Evolutionary conservation across 2,888 invertebrate genomes (phyloP), one percentile per base, ranked within the genome.

Genomic region (Drosophila eohydei): DNA sequence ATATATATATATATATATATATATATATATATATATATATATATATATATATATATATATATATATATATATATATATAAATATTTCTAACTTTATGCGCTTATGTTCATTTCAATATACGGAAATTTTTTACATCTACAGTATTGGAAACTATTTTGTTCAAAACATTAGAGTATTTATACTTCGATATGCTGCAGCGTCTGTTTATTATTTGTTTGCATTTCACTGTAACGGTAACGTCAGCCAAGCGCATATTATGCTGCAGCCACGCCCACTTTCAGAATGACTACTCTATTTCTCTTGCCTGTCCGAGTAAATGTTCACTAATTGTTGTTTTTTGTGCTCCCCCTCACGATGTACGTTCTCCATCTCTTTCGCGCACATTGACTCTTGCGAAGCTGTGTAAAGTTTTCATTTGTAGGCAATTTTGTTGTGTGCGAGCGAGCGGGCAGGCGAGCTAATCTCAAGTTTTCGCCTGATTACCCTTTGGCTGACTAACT

Each of bases 391-490:
- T 26, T 26, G 21, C 7, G 2, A 41, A 36, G 57, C 57, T 57
- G 51, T 63, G 69, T 46, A 57, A 75, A 79, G 62, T 79, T 74
- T 79, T 12, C 43, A 60, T 55, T 48, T 34, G 38, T 57, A 43
- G 40, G 61, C 30, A 32, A 55, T 41, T 76, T 58, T 9, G 51
- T 57, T 26, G 26, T 38, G 28, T 28, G n/a, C 8, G 36, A 36
- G 52, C 21, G 14, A 4, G 34, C 4, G 52, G n/a, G 41, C 41
- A 46, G 67, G 55, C 55, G 64, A 38, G 58, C 52, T 84, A 84
- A 84, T 90, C 84, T 77, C 68, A 71, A 75, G 84, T 73, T 84
- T 70, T 67, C 88, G 88, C 87, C 70, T 81, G 89, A 85, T 85
- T 89, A 78, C 89, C 89, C 78, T 72, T 74, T 74, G 67, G 64